Evolutionary conservation across 2,888 invertebrate species (phyloP).

Genomic region (Phalera bucephala): DNA sequence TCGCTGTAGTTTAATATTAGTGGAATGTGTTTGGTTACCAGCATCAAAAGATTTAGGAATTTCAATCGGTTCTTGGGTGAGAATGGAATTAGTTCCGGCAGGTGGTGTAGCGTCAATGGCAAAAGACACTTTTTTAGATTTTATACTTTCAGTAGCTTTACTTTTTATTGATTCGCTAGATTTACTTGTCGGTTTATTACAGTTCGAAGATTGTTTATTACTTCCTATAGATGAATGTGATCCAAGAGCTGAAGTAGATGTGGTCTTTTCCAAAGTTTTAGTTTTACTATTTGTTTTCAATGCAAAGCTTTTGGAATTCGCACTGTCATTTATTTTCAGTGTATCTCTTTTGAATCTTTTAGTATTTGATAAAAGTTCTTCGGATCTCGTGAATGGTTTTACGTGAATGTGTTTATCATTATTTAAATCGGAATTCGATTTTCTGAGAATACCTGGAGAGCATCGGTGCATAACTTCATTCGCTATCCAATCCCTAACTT

Average conservation of each 20-base stretch:
- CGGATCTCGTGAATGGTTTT: constrained; percentile 71
- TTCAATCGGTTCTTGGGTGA: constrained; percentile 90
- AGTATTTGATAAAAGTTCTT: constrained; percentile 67
- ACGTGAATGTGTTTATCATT: constrained; percentile 50
- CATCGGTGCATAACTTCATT: constrained; percentile 89
- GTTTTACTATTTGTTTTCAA: constrained; percentile 53
- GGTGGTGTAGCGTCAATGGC: constrained; percentile 91
- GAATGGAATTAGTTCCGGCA: constrained; percentile 87
- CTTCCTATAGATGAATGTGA: constrained; percentile 70
- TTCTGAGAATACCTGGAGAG: constrained; percentile 85
- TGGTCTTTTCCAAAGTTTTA: constrained; percentile 73
- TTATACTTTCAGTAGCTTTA: constrained; percentile 64
- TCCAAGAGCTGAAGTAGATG: constrained; percentile 72
- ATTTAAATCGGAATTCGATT: constrained; percentile 67
- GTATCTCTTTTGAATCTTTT: constrained; percentile 49
- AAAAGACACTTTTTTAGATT: constrained; percentile 88
- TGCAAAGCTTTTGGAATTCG: constrained; percentile 38
- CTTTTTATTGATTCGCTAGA: constrained; percentile 74
- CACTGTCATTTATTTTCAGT: constrained; percentile 39
- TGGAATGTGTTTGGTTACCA: constrained; percentile 60
- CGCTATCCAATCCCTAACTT: constrained; percentile 94
- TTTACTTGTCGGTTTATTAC: constrained; percentile 54
- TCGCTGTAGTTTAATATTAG: constrained; percentile 54
- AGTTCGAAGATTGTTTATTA: constrained; percentile 54
- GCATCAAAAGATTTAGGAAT: constrained; percentile 85